phyloP scores from a whole-genome alignment of 2,888 invertebrate genomes.

The Teinopalpus imperialis region DNA sequence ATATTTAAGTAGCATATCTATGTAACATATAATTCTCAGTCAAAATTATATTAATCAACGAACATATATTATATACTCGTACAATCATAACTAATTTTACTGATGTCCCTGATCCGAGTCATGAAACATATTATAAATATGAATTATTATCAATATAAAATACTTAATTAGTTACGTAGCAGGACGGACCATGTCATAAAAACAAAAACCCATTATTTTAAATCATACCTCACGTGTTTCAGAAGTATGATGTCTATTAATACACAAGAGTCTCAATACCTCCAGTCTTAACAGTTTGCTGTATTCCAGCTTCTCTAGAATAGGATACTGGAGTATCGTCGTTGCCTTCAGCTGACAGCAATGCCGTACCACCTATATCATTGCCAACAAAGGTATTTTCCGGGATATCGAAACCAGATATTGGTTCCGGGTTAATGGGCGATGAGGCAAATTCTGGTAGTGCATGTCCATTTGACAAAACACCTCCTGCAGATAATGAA shows the following conservation, averaged over 20 bases:
- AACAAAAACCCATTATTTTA: too few relatives aligned
- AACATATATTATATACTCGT: too few relatives aligned
- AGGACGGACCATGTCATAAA: too few relatives aligned
- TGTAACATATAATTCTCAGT: too few relatives aligned
- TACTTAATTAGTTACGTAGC: too few relatives aligned
- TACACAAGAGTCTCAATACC: conserved; percentile 61
- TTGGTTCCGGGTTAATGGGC: conserved; percentile 42
- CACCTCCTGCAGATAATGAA: conserved; percentile 40
- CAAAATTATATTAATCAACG: too few relatives aligned
- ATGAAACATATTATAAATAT: too few relatives aligned
- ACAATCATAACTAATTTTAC: too few relatives aligned
- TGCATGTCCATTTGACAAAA: conserved; percentile 26
- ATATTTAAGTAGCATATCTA: too few relatives aligned
- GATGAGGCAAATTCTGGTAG: conserved; percentile 46
- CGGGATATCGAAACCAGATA: conserved; percentile 46
- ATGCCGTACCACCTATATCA: conserved; percentile 42
- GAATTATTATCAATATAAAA: too few relatives aligned
- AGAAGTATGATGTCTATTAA: conserved; percentile 40
- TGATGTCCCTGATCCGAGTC: too few relatives aligned
- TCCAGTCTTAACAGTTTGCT: conserved; percentile 60
- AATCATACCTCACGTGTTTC: too few relatives aligned
- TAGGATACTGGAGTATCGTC: conserved; percentile 58
- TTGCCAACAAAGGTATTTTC: conserved; percentile 47
- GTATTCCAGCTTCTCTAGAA: conserved; percentile 64
- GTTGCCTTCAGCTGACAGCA: conserved; percentile 41